phyloP scores from a whole-genome alignment of 1,140 invertebrate species.

The Arion vulgaris region DNA sequence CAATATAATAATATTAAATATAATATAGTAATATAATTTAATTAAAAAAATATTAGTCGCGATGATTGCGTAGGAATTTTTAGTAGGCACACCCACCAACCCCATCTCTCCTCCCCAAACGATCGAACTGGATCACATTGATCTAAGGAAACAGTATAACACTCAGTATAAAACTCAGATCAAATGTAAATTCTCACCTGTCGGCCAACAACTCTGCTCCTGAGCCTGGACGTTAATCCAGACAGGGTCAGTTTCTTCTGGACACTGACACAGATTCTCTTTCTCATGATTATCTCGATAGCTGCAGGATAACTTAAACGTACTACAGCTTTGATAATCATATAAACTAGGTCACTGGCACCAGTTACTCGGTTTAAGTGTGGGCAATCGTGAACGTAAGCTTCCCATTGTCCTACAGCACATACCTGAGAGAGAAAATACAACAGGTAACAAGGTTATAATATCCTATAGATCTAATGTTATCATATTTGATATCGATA shows the following conservation, averaged over 20 bases:
- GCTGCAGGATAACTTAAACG: constrained; percentile 94
- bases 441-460: no score
- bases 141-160: no score
- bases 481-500: no score
- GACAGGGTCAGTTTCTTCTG: constrained; percentile 88
- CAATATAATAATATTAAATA: no score
- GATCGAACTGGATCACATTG: no score
- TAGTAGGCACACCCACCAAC: no score
- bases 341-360: constrained; percentile 81
- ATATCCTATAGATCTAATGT: no score
- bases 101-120: no score
- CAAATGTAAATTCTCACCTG: constrained; percentile 57
- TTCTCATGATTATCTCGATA: constrained; percentile 95
- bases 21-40: no score
- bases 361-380: constrained; percentile 78
- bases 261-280: constrained; percentile 93
- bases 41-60: no score
- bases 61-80: no score
- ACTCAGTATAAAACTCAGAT: no score
- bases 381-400: constrained; percentile 93
- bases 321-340: constrained; percentile 91
- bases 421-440: constrained; percentile 80
- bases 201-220: constrained; percentile 63
- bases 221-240: constrained; percentile 67
- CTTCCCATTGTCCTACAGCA: constrained; percentile 95